Percentiles rank a stretch among this genome's conserved stretches.
Evolutionary conservation across 2,888 invertebrate species (phyloP).

Genomic region (Elmis aenea): DNA sequence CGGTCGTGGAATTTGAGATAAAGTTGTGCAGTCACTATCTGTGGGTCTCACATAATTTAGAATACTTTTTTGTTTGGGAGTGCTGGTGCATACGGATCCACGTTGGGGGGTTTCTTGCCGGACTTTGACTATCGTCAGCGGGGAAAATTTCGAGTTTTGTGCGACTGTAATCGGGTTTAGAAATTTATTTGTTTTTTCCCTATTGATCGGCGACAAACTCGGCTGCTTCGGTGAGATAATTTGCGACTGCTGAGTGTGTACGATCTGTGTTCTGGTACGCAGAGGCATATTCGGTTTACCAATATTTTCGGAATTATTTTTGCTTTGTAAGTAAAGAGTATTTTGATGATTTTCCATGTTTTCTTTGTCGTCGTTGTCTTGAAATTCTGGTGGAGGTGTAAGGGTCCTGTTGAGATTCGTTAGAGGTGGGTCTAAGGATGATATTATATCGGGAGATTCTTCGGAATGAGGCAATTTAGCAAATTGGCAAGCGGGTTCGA

Average conservation of each 20-base stretch:
- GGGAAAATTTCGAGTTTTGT: constrained; percentile 27
- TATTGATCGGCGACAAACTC: constrained; percentile 12
- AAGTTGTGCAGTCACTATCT: background rate
- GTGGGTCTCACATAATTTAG: constrained; percentile 31
- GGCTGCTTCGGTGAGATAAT: constrained; percentile 4
- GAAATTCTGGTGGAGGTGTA: constrained; percentile 29
- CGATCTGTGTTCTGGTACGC: too few species aligned
- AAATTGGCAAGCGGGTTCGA: too few species aligned
- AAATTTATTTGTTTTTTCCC: constrained; percentile 7
- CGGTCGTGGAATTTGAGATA: background rate
- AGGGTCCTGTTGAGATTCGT: constrained; percentile 18
- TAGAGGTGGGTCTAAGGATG: too few species aligned
- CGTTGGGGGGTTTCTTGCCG: constrained; percentile 9
- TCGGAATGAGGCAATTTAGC: too few species aligned
- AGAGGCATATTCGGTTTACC: too few species aligned
- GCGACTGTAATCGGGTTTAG: constrained; percentile 27
- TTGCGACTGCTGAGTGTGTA: constrained; percentile 6
- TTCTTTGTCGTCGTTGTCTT: constrained; percentile 17
- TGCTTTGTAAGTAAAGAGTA: too few species aligned
- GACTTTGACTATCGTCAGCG: constrained; percentile 24
- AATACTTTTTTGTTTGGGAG: constrained; percentile 40
- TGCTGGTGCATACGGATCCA: constrained; percentile 27
- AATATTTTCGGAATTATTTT: too few species aligned
- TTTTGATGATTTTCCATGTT: background rate
- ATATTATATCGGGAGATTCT: constrained; percentile 9